Percentiles rank a stretch among this genome's conserved stretches.
phyloP scores from a whole-genome alignment of 2,888 invertebrate species.

The Tenthredo mesomela region DNA sequence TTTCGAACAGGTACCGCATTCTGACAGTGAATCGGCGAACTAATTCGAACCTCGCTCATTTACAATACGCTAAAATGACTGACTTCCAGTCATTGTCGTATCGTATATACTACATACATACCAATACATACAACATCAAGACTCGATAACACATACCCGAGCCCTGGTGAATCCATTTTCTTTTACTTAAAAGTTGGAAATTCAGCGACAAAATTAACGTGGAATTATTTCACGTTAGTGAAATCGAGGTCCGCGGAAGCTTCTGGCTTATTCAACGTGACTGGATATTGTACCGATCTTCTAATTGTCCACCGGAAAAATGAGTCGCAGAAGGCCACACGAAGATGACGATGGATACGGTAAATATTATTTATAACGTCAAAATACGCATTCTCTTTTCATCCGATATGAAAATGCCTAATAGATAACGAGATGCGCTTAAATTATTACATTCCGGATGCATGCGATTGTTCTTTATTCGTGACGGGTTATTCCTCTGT shows the following conservation, averaged over 20 bases:
- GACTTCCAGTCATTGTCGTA: neutral
- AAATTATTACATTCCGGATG: too few species aligned
- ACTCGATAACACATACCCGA: too few species aligned
- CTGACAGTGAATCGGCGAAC: neutral
- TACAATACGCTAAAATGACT: conserved; percentile 10
- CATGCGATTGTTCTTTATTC: too few species aligned
- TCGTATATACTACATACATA: too few species aligned
- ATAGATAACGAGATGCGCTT: neutral
- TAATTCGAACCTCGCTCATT: conserved; percentile 14
- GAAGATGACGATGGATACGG: conserved; percentile 92
- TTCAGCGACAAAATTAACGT: neutral
- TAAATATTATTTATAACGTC: conserved; percentile 71
- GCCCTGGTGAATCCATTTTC: conserved; percentile 14
- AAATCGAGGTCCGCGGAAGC: neutral
- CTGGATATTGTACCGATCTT: neutral
- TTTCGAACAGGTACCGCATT: neutral
- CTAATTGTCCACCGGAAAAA: conserved; percentile 71
- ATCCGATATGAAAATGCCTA: conserved; percentile 46
- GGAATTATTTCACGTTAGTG: neutral
- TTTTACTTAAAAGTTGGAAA: neutral
- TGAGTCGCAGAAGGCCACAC: conserved; percentile 89
- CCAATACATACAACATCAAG: too few species aligned
- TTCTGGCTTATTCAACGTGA: neutral
- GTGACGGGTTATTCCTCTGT: neutral
- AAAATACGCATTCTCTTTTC: conserved; percentile 39